A percentile compares a stretch with the other conserved stretches of the same genome.
These are phyloP conservation scores for Pyrocoelia pectoralis DNA, from an alignment of 2,888 invertebrate genomes.

Conservation along the genomic window DNA sequence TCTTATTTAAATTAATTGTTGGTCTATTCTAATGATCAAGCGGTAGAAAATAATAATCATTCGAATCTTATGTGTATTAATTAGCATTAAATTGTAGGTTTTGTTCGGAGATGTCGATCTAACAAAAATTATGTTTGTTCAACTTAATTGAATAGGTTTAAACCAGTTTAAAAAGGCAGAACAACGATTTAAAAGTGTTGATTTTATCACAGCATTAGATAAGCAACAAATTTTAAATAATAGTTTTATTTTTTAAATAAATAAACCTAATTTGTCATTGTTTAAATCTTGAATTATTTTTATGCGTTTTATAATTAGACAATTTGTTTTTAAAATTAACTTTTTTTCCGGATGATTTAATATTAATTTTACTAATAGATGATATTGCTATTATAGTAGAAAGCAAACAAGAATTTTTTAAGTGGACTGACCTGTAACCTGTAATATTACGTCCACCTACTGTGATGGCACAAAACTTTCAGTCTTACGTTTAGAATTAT, in stretches of 20 bases:
- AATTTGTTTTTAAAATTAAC: constrained; percentile 6
- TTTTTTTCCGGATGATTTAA: constrained; percentile 11
- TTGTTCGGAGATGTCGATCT: constrained; percentile 1
- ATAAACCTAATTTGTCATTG: constrained; percentile 15
- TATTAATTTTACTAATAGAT: constrained; percentile 24
- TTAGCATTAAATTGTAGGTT: constrained; percentile 10
- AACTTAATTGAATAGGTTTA: constrained; percentile 9
- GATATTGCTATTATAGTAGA: constrained; percentile 20
- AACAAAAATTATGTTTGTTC: constrained; percentile 3
- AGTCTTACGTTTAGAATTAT: constrained; percentile 15
- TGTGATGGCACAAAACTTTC: constrained; percentile 30
- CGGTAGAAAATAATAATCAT: constrained; percentile 1
- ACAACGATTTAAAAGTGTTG: constrained; percentile 31
- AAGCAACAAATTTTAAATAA: constrained; percentile 44
- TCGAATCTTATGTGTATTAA: constrained; percentile 1
- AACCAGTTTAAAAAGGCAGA: constrained; percentile 31
- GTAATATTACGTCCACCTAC: constrained; percentile 28
- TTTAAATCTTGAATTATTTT: background rate
- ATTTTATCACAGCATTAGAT: constrained; percentile 37
- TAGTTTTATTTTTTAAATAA: constrained; percentile 43
- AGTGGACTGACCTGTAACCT: constrained; percentile 34
- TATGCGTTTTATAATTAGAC: background rate
- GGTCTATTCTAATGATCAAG: background rate
- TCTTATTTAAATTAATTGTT: background rate
- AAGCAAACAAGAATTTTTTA: constrained; percentile 31